Conservation (phyloP, 2,113 vertebrate genomes). For the Megaleporinus macrocephalus region DNA sequence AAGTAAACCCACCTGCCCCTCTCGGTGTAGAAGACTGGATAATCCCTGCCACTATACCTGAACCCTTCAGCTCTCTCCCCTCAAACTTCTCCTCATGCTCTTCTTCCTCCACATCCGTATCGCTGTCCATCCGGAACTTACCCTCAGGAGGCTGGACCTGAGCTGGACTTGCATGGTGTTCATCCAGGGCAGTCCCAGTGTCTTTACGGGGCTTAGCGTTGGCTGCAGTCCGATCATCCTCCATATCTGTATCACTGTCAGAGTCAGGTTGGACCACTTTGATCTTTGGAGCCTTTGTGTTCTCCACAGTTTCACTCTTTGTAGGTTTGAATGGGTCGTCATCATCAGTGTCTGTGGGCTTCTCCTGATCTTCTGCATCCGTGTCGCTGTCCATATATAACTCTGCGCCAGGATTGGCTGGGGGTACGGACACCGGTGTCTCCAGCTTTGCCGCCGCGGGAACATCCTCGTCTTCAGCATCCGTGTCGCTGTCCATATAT, state of each 20-base stretch:
- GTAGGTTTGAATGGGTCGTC: slow-evolving; percentile 18
- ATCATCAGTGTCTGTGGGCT: neutral
- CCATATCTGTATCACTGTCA: slow-evolving; percentile 30
- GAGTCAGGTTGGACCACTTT: neutral
- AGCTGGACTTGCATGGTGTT: neutral
- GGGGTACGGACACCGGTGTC: neutral
- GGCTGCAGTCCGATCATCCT: neutral
- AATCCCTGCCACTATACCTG: neutral
- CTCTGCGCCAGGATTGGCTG: neutral
- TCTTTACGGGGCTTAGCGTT: neutral
- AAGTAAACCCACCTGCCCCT: slow-evolving; percentile 24
- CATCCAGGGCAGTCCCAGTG: neutral
- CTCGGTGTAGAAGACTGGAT: slow-evolving; percentile 68
- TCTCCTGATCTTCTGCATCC: slow-evolving; percentile 58
- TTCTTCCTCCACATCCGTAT: slow-evolving; percentile 70
- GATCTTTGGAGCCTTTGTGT: neutral
- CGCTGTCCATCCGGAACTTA: slow-evolving; percentile 68
- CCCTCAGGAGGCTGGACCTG: neutral
- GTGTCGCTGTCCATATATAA: slow-evolving; percentile 64
- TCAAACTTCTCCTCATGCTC: slow-evolving; percentile 45
- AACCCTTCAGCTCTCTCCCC: neutral
- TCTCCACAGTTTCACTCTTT: neutral
- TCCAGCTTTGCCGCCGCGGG: neutral
- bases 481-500: slow-evolving; percentile 63
- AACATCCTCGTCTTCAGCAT: slow-evolving; percentile 57